Conservation (phyloP, 2,797 vertebrate genomes). For the Sebastes taczanowskii region DNA sequence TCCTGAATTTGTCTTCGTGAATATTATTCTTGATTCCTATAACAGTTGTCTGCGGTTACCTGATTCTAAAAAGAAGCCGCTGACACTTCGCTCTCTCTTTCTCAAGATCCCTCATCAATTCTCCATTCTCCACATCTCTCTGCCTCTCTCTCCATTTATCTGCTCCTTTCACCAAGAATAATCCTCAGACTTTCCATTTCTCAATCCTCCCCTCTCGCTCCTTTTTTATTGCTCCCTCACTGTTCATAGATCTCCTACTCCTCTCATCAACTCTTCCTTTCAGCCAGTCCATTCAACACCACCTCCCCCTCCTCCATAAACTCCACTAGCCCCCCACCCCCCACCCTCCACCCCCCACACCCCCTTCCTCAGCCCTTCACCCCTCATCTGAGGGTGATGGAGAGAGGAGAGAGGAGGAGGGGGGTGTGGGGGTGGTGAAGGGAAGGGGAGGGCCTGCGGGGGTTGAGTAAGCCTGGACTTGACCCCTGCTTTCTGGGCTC, state of each 20-base stretch:
- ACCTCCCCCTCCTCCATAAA: constrained; percentile 24
- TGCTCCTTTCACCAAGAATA: constrained; percentile 41
- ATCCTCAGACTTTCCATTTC: constrained; percentile 52
- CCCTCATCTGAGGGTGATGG: constrained; percentile 64
- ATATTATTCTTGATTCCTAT: background rate
- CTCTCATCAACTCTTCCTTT: constrained; percentile 55
- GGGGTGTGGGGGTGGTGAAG: background rate
- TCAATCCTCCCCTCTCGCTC: constrained; percentile 45
- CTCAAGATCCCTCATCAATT: background rate
- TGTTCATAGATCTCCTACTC: constrained; percentile 59
- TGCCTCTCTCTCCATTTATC: constrained; percentile 10
- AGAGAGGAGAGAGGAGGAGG: constrained; percentile 24
- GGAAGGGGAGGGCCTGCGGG: constrained; percentile 49
- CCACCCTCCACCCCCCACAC: background rate
- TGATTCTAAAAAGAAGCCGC: background rate
- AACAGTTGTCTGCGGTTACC: background rate
- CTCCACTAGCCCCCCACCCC: background rate
- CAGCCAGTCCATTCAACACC: constrained; percentile 35
- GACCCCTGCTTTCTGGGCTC: constrained; percentile 88
- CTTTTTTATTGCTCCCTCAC: constrained; percentile 49
- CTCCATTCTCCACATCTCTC: background rate
- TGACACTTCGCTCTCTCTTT: background rate
- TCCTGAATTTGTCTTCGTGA: background rate
- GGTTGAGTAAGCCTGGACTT: constrained; percentile 87
- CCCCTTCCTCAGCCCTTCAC: constrained; percentile 11